Evolutionary conservation across 2,888 invertebrate species (phyloP), one percentile per base, ranked within the genome.

Genomic region (Drosophila paramelanica): DNA sequence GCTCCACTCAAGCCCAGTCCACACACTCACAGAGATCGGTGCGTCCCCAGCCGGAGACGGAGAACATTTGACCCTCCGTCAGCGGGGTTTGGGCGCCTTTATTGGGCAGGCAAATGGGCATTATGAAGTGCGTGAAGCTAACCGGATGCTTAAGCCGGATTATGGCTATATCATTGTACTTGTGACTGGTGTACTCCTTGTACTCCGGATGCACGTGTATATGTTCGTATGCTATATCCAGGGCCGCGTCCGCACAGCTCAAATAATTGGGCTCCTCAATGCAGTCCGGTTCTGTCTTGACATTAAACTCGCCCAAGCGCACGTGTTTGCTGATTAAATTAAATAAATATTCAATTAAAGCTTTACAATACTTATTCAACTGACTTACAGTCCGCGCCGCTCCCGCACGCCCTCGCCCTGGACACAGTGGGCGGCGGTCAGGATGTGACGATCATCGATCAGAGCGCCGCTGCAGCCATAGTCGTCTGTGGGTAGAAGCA

Each of bases 241-340:
- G 90, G 0, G 95, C 94, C 0, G 94, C 93, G 49, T 95, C 95
- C 0, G 96, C 94, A 81, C 96, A 97, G 6, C 92, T 92, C 14
- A 92, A 73, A 60, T 91, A 88, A 59, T 90, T 90, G 60, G 67
- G 90, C 76, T 82, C 93, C 88, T 91, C 90, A 20, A 93, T 91
- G 89, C 96, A 96, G 83, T 96, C 96, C 0, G 93, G 91, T 39
- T 94, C 93, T 1, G 93, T 94, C 74, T 94, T 93, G 0, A 93
- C 94, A 83, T 96, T 94, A 80, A 95, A 95, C 91, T 96, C 96
- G 1, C 96, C 96, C 41, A 96, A 91, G 11, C 95, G 93, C 3
- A 94, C 93, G 42, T 93, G 92, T 70, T 93, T 92, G 1, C 13
- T 36, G 0, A 7, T 3, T 5, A 0, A 38, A 3, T 5, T 25